These are phyloP conservation scores for Sylvia borin DNA, from an alignment of 2,797 vertebrate genomes.

Conservation along the genomic window DNA sequence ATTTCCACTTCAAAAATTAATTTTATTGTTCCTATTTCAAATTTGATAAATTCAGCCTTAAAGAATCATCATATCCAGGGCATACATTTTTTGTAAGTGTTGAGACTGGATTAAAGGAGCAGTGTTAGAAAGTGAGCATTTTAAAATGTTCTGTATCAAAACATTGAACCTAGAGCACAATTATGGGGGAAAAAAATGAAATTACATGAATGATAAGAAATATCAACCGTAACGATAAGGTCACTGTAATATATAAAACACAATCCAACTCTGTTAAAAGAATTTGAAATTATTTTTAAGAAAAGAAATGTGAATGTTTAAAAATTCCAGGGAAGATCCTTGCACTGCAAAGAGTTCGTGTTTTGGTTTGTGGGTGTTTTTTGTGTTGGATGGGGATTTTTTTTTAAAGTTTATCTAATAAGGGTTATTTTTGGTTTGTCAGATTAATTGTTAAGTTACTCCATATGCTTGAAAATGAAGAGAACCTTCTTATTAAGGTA, in stretches of 20 bases:
- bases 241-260: not conserved
- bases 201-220: not conserved
- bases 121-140: not conserved
- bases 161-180: not conserved
- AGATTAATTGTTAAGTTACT: not conserved
- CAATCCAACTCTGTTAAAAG: not conserved
- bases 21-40: not conserved
- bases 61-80: not conserved
- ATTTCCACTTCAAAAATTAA: not conserved
- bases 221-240: not conserved
- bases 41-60: not conserved
- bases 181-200: not conserved
- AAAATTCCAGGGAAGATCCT: not conserved
- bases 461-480: not conserved
- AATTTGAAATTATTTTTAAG: not conserved
- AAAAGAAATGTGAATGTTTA: not conserved
- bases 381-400: not conserved
- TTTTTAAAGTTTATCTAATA: not conserved
- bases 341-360: not conserved
- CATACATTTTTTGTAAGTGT: not conserved
- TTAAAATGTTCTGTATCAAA: not conserved
- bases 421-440: not conserved
- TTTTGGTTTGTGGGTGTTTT: fast-evolving
- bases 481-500: not conserved
- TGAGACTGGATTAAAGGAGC: not conserved